Evolutionary conservation across 23 tunicate species (phyloP).

Genomic region (Styela clava): DNA sequence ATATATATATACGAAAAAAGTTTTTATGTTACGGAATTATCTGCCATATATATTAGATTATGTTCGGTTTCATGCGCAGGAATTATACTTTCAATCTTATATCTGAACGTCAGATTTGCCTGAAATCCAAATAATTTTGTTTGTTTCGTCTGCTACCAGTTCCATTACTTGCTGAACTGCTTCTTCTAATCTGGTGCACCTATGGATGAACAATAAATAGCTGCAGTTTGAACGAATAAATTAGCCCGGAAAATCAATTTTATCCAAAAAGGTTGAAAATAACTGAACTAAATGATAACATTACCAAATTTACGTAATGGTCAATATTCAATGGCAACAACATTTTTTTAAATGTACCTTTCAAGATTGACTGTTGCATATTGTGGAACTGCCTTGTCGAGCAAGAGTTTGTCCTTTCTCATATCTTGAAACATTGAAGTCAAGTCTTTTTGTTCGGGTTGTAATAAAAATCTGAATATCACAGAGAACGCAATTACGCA

Average conservation of each 20-base stretch:
- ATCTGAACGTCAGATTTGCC: conserved; percentile 32
- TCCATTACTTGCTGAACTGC: conserved; percentile 26
- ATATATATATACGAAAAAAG: too few species aligned
- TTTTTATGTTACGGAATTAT: too few species aligned
- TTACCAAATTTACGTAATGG: too few species aligned
- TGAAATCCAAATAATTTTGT: conserved; percentile 17
- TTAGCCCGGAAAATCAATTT: too few species aligned
- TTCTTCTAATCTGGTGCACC: conserved; percentile 24
- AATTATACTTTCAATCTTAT: neutral
- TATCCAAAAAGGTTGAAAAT: too few species aligned
- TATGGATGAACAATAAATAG: too few species aligned
- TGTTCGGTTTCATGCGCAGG: too few species aligned
- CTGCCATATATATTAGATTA: too few species aligned
- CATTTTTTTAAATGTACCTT: too few species aligned
- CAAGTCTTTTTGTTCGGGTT: conserved; percentile 9
- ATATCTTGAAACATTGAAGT: neutral
- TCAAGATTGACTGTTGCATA: conserved; percentile 18
- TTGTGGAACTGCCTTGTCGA: conserved; percentile 24
- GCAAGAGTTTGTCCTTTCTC: neutral
- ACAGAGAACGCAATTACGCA: neutral
- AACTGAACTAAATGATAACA: too few species aligned
- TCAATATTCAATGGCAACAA: too few species aligned
- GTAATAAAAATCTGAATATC: neutral
- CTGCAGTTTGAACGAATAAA: too few species aligned
- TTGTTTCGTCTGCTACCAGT: conserved; percentile 17